Base-by-base conservation (phyloP, 2,113 vertebrate species). In the Channa argus region DNA sequence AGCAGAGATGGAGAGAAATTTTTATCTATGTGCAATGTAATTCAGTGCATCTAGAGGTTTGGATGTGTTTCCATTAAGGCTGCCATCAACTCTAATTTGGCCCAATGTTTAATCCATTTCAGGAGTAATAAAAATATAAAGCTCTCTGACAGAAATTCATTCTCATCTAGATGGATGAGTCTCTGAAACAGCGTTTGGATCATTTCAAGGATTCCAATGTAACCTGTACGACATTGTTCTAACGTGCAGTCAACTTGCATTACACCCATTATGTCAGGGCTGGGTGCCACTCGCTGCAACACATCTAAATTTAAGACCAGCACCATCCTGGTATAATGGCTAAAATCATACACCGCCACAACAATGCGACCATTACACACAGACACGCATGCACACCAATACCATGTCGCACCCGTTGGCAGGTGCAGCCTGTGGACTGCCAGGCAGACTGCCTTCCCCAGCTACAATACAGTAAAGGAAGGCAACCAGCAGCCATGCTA, bases 351-450 rank as follows among this genome's bases (percentile, higher is more conserved):
- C 14, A 37, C 7, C 12, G 14, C 50, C 53, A 62, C 6, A 72
- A 76, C 77, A 85, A 76, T 41, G 49, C 71, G 69, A 68, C 53
- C 60, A 7, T 34, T 34, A 6, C 61, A 64, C 34, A 46, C 64
- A 46, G 8, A 24, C 49, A 54, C 5, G 33, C n/a, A 59, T 47
- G 50, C 76, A 80, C 74, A 70, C 55, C 38, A 46, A 49, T 78
- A 83, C 47, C 51, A 56, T 61, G 83, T 83, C 77, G 50, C 74
- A 59, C 77, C 59, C 10, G 4, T 43, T 71, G 59, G 86, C 81
- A 87, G 84, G 84, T 87, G 87, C 76, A 81, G 63, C 62, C 53
- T 75, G 71, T 36, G 33, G 39, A 67, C 70, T 53, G 70, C 68
- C 70, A 56, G 59, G 60, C 67, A 74, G 8, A 77, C 46, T 73